phyloP scores from a whole-genome alignment of 1,140 invertebrate species.

The Mya arenaria region DNA sequence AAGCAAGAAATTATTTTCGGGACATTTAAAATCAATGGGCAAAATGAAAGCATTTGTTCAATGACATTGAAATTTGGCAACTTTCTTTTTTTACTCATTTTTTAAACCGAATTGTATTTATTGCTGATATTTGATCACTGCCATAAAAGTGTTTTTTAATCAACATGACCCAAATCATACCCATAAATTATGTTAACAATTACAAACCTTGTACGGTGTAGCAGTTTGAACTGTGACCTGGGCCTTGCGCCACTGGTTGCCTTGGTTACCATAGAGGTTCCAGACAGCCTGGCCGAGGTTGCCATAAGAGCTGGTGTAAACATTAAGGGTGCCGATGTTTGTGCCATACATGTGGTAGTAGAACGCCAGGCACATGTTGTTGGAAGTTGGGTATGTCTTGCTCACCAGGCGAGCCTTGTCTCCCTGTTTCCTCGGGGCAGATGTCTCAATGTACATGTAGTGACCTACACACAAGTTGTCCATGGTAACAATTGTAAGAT shows the following conservation, averaged over 20 bases:
- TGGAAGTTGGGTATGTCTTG: conserved; percentile 57
- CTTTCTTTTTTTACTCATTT: too few species aligned
- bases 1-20: neutral
- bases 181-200: too few species aligned
- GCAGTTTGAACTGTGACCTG: conserved; percentile 65
- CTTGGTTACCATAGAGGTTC: conserved; percentile 73
- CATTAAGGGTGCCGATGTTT: conserved; percentile 67
- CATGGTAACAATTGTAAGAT: neutral
- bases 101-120: too few species aligned
- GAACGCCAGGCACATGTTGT: conserved; percentile 82
- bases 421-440: conserved; percentile 64
- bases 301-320: conserved; percentile 67
- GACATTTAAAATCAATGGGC: neutral
- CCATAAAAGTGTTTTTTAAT: too few species aligned
- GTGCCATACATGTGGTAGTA: conserved; percentile 90
- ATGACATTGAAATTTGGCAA: too few species aligned
- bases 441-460: conserved; percentile 77
- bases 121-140: too few species aligned
- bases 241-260: conserved; percentile 73
- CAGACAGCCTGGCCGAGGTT: conserved; percentile 65
- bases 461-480: conserved; percentile 57
- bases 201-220: conserved; percentile 70
- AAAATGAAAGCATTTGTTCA: too few species aligned
- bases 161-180: too few species aligned
- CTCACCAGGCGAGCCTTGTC: conserved; percentile 77